Conservation (phyloP, 2,113 vertebrate genomes). For the Anser brachyrhynchus region DNA sequence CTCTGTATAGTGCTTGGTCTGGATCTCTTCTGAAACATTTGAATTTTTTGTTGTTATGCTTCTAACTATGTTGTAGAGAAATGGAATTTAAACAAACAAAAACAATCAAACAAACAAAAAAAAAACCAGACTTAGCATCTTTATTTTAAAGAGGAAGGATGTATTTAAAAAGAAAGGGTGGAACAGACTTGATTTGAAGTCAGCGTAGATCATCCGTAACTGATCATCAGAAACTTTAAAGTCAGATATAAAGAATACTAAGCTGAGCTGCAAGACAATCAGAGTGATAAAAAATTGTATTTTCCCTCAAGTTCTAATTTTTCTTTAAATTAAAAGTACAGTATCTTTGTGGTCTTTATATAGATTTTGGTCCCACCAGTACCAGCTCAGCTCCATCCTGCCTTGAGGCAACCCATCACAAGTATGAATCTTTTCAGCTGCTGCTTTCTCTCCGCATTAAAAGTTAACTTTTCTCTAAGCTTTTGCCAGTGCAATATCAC, state of each 20-base stretch:
- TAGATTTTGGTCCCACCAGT: conserved; percentile 13
- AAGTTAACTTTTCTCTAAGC: neutral
- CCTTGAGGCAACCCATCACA: neutral
- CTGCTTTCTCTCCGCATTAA: neutral
- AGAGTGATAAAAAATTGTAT: conserved; percentile 12
- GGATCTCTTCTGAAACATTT: neutral
- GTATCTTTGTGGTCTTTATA: neutral
- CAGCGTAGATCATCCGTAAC: neutral
- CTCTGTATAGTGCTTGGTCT: neutral
- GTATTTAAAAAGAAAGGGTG: neutral
- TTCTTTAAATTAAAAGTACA: conserved; percentile 18
- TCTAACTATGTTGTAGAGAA: neutral
- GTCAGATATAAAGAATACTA: neutral
- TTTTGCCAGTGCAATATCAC: neutral
- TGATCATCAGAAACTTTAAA: neutral
- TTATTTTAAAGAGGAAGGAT: conserved; percentile 20
- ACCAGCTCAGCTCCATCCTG: neutral
- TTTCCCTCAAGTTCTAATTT: neutral
- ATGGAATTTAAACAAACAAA: neutral
- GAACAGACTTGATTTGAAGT: conserved; percentile 22
- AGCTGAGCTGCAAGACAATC: neutral
- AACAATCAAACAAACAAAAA: neutral
- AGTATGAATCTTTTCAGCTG: conserved; percentile 19
- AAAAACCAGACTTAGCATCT: neutral
- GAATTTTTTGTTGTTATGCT: neutral